Base-by-base conservation (phyloP, 2,888 invertebrate genomes). In the Apodemia hepburni region DNA sequence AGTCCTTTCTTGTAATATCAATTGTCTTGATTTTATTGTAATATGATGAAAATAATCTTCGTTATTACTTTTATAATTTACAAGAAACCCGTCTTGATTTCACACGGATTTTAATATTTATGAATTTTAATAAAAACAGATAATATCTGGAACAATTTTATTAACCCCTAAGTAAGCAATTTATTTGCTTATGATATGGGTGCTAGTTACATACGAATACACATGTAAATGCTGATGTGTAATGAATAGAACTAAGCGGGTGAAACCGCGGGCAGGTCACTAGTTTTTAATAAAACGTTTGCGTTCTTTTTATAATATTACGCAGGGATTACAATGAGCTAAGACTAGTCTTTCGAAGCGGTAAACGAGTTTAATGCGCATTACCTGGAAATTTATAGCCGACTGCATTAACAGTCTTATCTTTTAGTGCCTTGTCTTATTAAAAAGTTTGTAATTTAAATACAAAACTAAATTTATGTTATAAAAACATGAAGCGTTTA, bases 281-380 rank as follows among this genome's bases (percentile, higher is more conserved):
- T n/a, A n/a, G n/a, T n/a, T n/a, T n/a, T n/a, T n/a, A n/a, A 35
- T 35, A 2, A 0, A 35, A 35, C 35, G 35, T 35, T 6, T 38
- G 11, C 11, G 12, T 38, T 12, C 12, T 38, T 38, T 38, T 38
- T 38, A 38, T 12, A 17, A 51, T 22, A 51, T 51, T 51, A 51
- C 22, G 7, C 11, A 51, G 18, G 73, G 74, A 72, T 76, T 73
- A 75, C 72, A 76, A 75, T 77, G 76, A 79, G 76, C 73, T 75
- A 58, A 64, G 68, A 73, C 72, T 72, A 73, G 73, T 72, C 71
- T 74, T 75, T 71, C 75, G 73, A 75, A 75, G 66, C 63, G 69
- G 67, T 66, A 66, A 77, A 76, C 75, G 71, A 71, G 75, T 77
- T 76, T 78, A 76, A 79, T 74, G 71, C 76, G 74, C 66, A 68